A percentile compares a stretch with the other conserved stretches of the same genome.
Evolutionary conservation across 2,113 vertebrate genomes (phyloP).

Genomic region (Lonchura striata): DNA sequence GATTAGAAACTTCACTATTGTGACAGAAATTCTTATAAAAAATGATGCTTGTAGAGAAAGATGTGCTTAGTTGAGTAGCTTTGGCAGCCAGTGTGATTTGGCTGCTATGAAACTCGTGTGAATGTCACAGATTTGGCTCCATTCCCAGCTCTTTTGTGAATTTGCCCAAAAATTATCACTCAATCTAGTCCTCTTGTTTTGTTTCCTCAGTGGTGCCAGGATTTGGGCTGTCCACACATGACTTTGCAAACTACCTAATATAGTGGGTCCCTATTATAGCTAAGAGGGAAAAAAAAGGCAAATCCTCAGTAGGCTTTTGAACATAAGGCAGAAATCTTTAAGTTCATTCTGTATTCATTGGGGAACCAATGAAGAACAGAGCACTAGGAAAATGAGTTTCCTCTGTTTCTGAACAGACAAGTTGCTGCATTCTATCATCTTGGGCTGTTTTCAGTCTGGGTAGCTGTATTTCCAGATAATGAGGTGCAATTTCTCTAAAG

Average conservation of each 20-base stretch:
- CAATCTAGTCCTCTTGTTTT: neutral
- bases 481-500: slow-evolving; percentile 41
- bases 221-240: neutral
- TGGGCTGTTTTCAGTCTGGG: neutral
- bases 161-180: slow-evolving; percentile 34
- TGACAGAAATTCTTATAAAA: neutral
- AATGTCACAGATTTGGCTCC: slow-evolving; percentile 21
- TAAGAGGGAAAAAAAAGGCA: neutral
- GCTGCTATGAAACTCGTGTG: neutral
- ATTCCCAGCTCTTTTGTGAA: slow-evolving; percentile 5
- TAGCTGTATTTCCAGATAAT: slow-evolving; percentile 48
- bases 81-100: slow-evolving; percentile 6
- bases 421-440: slow-evolving; percentile 27
- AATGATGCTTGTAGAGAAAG: neutral
- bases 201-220: neutral
- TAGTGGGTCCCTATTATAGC: neutral
- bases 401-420: slow-evolving; percentile 12
- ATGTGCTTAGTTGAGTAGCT: neutral
- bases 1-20: neutral
- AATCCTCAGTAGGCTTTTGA: neutral
- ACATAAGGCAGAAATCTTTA: slow-evolving; percentile 4
- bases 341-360: slow-evolving; percentile 22
- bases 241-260: neutral
- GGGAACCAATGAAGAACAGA: neutral
- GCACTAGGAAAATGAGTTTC: neutral